Evolutionary conservation across 2,797 vertebrate genomes (phyloP).

Genomic region (Syngnathus acus): DNA sequence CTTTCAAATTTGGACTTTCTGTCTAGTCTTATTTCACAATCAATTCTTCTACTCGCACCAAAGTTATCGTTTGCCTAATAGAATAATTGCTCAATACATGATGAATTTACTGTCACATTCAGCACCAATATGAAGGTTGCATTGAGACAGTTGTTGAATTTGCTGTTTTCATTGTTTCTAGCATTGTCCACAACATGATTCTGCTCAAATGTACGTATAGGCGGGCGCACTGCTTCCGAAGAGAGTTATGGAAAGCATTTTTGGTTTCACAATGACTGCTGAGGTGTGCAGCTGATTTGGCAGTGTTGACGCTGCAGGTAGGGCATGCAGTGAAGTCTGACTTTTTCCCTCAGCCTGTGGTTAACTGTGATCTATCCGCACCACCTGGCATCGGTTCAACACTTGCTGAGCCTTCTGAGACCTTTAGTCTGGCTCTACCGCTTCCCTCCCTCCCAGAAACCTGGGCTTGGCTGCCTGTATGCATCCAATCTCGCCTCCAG

Average conservation of each 20-base stretch:
- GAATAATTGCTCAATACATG: neutral
- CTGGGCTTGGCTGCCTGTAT: conserved; percentile 23
- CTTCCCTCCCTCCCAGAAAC: conserved; percentile 25
- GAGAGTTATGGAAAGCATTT: conserved; percentile 46
- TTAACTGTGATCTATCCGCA: conserved; percentile 48
- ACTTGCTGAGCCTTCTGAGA: conserved; percentile 28
- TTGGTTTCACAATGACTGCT: conserved; percentile 40
- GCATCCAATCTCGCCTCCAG: conserved; percentile 36
- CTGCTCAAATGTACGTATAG: neutral
- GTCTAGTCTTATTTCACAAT: conserved; percentile 20
- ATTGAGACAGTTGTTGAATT: neutral
- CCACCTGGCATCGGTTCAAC: conserved; percentile 46
- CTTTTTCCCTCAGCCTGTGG: conserved; percentile 42
- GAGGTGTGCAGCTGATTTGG: conserved; percentile 44
- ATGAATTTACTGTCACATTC: neutral
- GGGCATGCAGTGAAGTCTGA: conserved; percentile 17
- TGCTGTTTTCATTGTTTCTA: neutral
- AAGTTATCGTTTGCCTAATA: neutral
- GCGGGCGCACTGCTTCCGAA: conserved; percentile 40
- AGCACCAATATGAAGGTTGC: too few relatives aligned
- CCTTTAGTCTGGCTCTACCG: conserved; percentile 29
- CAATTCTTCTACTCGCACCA: neutral
- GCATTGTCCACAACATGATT: neutral
- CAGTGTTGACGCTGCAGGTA: conserved; percentile 22
- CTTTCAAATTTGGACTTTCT: neutral